Percentiles rank a stretch among this genome's conserved stretches.
Evolutionary conservation across 2,888 invertebrate species (phyloP).

Genomic region (Temnothorax unifasciatus): DNA sequence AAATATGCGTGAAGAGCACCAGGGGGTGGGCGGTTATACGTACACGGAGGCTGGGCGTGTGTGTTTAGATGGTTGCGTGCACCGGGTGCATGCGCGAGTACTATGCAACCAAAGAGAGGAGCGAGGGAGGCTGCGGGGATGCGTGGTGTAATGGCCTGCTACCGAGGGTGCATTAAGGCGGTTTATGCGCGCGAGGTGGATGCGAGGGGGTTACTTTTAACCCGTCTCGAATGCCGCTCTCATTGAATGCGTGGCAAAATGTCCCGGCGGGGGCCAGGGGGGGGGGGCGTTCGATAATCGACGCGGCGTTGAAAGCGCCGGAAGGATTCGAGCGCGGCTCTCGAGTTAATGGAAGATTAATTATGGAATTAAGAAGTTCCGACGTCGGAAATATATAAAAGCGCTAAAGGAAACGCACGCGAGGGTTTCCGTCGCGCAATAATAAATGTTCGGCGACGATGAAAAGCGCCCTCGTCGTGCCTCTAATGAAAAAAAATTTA

Average conservation of each 20-base stretch:
- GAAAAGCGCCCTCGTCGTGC: not conserved
- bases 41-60: conserved; percentile 25
- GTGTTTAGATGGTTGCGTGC: conserved; percentile 21
- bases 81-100: conserved; percentile 34
- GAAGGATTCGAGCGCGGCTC: not conserved
- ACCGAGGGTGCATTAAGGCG: conserved; percentile 82
- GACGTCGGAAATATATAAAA: not conserved
- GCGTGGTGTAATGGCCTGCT: conserved; percentile 81
- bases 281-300: conserved; percentile 64
- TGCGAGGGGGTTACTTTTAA: conserved; percentile 77
- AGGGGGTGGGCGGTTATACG: conserved; percentile 22
- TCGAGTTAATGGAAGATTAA: conserved; percentile 38
- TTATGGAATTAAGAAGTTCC: conserved; percentile 36
- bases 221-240: conserved; percentile 77
- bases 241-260: conserved; percentile 67
- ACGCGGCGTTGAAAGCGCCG: conserved; percentile 37
- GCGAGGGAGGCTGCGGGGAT: conserved; percentile 27
- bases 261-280: conserved; percentile 43
- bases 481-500: not conserved
- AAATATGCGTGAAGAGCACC: conserved; percentile 78
- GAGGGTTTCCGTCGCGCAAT: not conserved
- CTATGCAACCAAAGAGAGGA: conserved; percentile 5
- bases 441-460: not conserved
- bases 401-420: not conserved
- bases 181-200: conserved; percentile 77